Conservation (phyloP, 2,888 invertebrate genomes). For the Plutella xylostella region DNA sequence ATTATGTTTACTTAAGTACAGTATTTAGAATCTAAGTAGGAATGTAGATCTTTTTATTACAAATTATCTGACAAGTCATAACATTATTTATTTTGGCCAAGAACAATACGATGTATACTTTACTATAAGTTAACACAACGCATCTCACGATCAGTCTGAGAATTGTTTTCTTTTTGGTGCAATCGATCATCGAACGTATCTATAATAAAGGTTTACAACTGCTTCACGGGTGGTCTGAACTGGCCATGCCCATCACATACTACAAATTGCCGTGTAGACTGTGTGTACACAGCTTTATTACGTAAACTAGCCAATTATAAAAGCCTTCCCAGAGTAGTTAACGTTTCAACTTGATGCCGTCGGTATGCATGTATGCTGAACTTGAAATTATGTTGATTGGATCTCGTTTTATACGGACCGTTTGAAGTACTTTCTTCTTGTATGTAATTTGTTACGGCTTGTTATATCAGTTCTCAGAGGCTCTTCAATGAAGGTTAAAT, state of each 20-base stretch:
- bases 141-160: too few relatives aligned
- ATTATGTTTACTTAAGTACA: neutral
- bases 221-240: conserved; percentile 42
- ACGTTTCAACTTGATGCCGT: conserved; percentile 14
- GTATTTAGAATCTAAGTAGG: neutral
- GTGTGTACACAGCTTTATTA: conserved; percentile 29
- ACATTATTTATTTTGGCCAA: too few relatives aligned
- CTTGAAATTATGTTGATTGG: conserved; percentile 1
- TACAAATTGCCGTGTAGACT: conserved; percentile 39
- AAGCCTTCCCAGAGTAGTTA: conserved; percentile 33
- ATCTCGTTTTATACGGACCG: too few relatives aligned
- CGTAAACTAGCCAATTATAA: conserved; percentile 32
- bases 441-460: too few relatives aligned
- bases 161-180: too few relatives aligned
- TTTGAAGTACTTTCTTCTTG: too few relatives aligned
- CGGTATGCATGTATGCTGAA: conserved; percentile 15
- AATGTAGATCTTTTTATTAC: neutral
- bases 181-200: too few relatives aligned
- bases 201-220: too few relatives aligned
- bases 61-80: neutral
- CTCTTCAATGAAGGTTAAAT: too few relatives aligned
- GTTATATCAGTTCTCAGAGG: too few relatives aligned
- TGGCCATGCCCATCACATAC: conserved; percentile 13
- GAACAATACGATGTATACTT: too few relatives aligned
- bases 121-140: too few relatives aligned